These are phyloP conservation scores for Hoplostethus mediterraneus DNA, from an alignment of 2,797 vertebrate genomes.

Conservation along the genomic window DNA sequence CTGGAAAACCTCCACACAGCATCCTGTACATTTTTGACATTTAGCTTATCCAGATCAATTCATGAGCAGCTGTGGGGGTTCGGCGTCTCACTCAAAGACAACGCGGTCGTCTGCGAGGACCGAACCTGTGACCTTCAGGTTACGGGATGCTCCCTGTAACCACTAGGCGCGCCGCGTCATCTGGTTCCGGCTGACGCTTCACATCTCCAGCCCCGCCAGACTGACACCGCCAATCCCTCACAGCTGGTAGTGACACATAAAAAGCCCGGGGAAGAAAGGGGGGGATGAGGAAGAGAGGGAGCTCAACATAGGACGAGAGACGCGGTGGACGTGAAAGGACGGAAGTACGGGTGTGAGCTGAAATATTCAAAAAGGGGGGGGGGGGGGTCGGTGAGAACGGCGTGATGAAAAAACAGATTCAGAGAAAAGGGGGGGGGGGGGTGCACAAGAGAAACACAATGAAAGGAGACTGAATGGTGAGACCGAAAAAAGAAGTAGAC, in stretches of 20 bases:
- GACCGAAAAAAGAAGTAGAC: conserved; percentile 23
- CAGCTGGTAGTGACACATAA: conserved; percentile 29
- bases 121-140: conserved; percentile 20
- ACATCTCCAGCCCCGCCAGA: conserved; percentile 8
- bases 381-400: background rate
- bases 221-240: conserved; percentile 4
- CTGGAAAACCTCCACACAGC: background rate
- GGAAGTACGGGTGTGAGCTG: conserved; percentile 2
- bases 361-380: conserved; percentile 28
- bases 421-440: background rate
- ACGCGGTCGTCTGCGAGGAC: background rate
- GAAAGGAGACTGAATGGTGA: conserved; percentile 4
- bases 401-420: background rate
- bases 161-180: no score
- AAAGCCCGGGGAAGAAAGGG: conserved; percentile 11
- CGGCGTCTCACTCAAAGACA: conserved; percentile 1
- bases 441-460: background rate
- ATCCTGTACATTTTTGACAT: background rate
- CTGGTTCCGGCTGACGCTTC: background rate
- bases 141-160: background rate
- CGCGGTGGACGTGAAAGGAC: conserved; percentile 13
- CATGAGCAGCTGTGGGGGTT: no score
- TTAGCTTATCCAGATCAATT: background rate
- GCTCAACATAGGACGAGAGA: background rate
- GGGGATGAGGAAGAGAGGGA: background rate